Evolutionary conservation across 2,797 vertebrate species (phyloP).

Genomic region (Centropyge bicolor): DNA sequence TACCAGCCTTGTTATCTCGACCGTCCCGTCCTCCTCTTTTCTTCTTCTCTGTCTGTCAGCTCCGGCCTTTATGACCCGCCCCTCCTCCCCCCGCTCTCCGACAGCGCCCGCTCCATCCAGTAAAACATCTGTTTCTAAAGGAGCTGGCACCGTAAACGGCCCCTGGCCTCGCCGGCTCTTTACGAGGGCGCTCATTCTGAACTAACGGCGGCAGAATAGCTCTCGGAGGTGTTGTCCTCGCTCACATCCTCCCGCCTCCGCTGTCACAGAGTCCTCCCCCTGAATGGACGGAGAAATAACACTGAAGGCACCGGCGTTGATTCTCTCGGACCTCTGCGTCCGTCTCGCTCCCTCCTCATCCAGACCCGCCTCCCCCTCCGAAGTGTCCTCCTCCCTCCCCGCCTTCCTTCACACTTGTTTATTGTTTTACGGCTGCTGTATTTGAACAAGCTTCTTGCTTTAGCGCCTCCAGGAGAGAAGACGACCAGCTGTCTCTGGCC

Average conservation of each 20-base stretch:
- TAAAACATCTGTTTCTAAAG: constrained; percentile 72
- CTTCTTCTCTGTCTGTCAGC: constrained; percentile 27
- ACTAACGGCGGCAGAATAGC: constrained; percentile 57
- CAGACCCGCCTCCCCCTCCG: too few species aligned
- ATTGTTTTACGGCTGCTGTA: constrained; percentile 69
- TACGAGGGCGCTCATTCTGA: constrained; percentile 64
- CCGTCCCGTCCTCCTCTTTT: constrained; percentile 1
- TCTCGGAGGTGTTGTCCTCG: constrained; percentile 61
- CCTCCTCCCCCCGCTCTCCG: constrained; percentile 17
- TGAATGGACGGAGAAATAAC: constrained; percentile 17
- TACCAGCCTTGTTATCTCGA: constrained; percentile 17
- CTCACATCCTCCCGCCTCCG: constrained; percentile 21
- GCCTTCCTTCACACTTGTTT: constrained; percentile 53
- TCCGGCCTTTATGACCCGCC: constrained; percentile 38
- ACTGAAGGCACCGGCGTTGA: not conserved
- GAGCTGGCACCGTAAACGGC: constrained; percentile 55
- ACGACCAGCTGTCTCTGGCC: constrained; percentile 41
- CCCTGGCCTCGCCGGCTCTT: constrained; percentile 50
- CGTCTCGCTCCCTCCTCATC: not conserved
- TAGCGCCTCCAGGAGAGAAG: constrained; percentile 57
- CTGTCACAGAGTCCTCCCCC: constrained; percentile 14
- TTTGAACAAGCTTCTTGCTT: constrained; percentile 46
- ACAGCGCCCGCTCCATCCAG: constrained; percentile 39
- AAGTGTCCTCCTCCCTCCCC: not conserved
- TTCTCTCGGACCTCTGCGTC: not conserved